Percentiles rank a stretch among this genome's conserved stretches.
phyloP scores from a whole-genome alignment of 2,113 vertebrate genomes.

The Uropsilus gracilis region DNA sequence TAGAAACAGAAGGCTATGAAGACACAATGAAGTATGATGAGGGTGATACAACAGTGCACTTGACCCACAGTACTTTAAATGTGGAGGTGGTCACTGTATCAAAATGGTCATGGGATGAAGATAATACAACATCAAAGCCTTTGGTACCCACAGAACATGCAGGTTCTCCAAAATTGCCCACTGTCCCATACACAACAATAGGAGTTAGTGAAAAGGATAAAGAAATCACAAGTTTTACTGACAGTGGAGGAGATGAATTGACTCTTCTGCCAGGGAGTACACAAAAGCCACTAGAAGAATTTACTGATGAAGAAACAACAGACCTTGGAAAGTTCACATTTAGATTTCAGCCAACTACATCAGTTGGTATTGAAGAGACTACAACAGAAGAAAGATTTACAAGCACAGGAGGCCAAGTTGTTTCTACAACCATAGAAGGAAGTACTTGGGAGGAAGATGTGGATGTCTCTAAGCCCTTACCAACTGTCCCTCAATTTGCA shows the following conservation, averaged over 20 bases:
- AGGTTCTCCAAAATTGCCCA: constrained; percentile 34
- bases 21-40: not conserved
- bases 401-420: not conserved
- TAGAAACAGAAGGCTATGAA: constrained; percentile 65
- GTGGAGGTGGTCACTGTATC: constrained; percentile 74
- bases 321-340: constrained; percentile 52
- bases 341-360: constrained; percentile 12
- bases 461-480: constrained; percentile 47
- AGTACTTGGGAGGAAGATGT: constrained; percentile 66
- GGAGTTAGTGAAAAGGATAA: constrained; percentile 28
- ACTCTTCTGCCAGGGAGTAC: constrained; percentile 46
- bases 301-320: constrained; percentile 52
- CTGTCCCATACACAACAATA: constrained; percentile 5
- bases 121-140: constrained; percentile 52
- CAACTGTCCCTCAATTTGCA: constrained; percentile 12
- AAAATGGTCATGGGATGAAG: constrained; percentile 72
- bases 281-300: not conserved
- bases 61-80: constrained; percentile 57
- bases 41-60: not conserved
- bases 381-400: constrained; percentile 31
- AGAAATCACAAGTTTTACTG: constrained; percentile 52
- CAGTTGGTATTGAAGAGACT: not conserved
- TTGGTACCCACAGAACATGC: constrained; percentile 29
- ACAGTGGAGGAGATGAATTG: constrained; percentile 56
- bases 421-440: constrained; percentile 66